Conservation (phyloP, 2,113 vertebrate species). For the Platichthys flesus region DNA sequence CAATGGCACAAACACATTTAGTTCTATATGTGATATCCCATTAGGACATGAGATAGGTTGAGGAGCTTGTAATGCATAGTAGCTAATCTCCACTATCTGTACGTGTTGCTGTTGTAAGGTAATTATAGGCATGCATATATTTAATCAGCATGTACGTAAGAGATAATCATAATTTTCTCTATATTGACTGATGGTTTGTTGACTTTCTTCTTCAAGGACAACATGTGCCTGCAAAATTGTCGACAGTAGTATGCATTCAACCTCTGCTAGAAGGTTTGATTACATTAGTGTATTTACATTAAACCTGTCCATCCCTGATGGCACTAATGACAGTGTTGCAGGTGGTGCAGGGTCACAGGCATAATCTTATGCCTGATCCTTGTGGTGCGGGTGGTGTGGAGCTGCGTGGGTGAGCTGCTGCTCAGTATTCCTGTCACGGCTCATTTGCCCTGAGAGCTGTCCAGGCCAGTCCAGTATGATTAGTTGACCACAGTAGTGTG, state of each 20-base stretch:
- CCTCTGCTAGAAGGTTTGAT: conserved; percentile 28
- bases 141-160: background rate
- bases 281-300: conserved; percentile 65
- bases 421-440: conserved; percentile 80
- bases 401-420: conserved; percentile 59
- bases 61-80: no score
- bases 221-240: conserved; percentile 34
- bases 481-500: conserved; percentile 78
- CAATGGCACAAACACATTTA: no score
- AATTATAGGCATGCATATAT: background rate
- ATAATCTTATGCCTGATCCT: conserved; percentile 71
- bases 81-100: no score
- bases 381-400: conserved; percentile 57
- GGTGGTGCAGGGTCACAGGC: conserved; percentile 66
- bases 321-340: conserved; percentile 68
- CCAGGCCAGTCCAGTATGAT: conserved; percentile 75
- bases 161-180: conserved; percentile 3
- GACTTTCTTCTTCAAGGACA: conserved; percentile 24
- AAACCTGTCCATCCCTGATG: conserved; percentile 66
- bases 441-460: conserved; percentile 68
- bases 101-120: no score
- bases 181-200: background rate
- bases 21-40: no score
- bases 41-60: no score
- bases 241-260: conserved; percentile 11